Evolutionary conservation across 2,113 vertebrate species (phyloP), one percentile per base, ranked within the genome.

Genomic region (Telmatochromis bifrenatus): DNA sequence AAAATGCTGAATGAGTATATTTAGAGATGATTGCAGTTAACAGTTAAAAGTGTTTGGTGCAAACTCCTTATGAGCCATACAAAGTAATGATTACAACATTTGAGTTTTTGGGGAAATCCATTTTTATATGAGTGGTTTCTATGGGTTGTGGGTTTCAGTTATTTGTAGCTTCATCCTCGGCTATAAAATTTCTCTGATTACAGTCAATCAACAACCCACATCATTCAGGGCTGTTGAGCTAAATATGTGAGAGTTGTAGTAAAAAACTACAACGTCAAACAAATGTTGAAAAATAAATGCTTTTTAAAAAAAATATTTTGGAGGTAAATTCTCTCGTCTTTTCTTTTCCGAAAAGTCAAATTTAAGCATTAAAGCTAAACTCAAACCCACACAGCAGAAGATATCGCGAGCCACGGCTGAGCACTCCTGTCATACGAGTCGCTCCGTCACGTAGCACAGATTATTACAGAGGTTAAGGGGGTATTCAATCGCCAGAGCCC

Each of bases 391-490:
- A 45, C 3, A 55, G 62, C 21, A 12, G 19, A 73, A 21, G 53
- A 60, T 75, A 87, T 90, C 79, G 42, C 15, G 55, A 86, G 79
- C 47, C 79, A 7, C 7, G 19, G 42, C 14, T 33, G 82, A 73
- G 2, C 88, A 47, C 83, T 45, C 21, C 81, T 80, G 87, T 91
- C 91, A 92, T 54, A 87, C 42, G 2, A 88, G 81, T 86, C 65
- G 84, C 91, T 91, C 60, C 51, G 10, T 68, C 87, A 87, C 65
- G 11, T 89, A 84, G 65, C 84, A 55, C 81, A 82, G 87, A 89
- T 92, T 88, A 91, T 81, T 91, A 83, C 91, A 65, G 89, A 88
- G 94, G 95, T 95, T 90, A 86, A 84, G 75, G 68, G 90, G 89
- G 89, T 86, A 82, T 89, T 93, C 89, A 92, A 87, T 92, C 91